Percentiles rank a stretch among this genome's conserved stretches.
Evolutionary conservation across 2,888 invertebrate species (phyloP).

Genomic region (Rhopalosiphum nymphaeae): DNA sequence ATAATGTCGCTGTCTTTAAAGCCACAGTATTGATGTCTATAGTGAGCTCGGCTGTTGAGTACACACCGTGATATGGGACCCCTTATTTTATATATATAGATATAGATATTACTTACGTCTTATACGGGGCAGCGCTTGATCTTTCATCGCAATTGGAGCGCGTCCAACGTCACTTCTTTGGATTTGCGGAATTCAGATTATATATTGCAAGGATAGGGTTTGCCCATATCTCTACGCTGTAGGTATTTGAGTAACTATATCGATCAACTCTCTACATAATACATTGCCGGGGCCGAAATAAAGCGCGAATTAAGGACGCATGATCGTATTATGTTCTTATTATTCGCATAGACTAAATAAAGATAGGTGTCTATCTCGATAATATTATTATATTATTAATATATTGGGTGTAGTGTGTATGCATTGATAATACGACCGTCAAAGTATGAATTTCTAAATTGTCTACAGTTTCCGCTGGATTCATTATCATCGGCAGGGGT

Average conservation of each 20-base stretch:
- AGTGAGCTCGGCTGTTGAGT: neutral
- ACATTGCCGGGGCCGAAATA: neutral
- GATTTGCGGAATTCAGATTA: neutral
- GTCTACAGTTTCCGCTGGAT: neutral
- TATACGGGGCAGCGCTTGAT: neutral
- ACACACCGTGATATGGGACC: neutral
- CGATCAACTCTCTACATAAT: neutral
- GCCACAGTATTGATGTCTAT: neutral
- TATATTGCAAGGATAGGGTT: neutral
- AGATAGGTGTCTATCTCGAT: neutral
- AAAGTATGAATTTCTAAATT: neutral
- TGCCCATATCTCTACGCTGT: neutral
- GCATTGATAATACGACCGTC: neutral
- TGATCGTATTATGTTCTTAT: neutral
- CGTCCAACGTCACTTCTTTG: neutral
- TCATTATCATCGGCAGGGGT: neutral
- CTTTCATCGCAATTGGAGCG: neutral
- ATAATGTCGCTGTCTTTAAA: neutral
- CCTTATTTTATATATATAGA: neutral
- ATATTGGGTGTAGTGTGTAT: too few species aligned
- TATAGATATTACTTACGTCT: neutral
- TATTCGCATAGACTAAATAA: neutral
- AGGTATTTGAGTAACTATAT: constrained; percentile 5
- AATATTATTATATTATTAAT: too few species aligned
- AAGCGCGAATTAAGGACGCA: neutral